Conservation (phyloP, 2,888 invertebrate species). For the Halocaridina rubra region DNA sequence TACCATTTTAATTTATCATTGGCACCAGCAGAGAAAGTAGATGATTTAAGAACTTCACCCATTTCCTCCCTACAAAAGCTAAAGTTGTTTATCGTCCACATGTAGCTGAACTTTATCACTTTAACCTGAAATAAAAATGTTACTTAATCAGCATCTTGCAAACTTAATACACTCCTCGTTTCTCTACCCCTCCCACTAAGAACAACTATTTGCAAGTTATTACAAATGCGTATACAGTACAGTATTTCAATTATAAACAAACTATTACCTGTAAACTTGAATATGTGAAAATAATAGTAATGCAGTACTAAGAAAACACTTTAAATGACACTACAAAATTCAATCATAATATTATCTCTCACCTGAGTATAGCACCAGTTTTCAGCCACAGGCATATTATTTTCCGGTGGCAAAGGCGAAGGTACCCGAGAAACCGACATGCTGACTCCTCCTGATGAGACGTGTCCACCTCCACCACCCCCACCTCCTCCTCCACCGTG, state of each 20-base stretch:
- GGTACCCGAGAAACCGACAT: slow-evolving; percentile 78
- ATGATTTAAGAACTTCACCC: slow-evolving; percentile 99
- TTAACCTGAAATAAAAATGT: slow-evolving; percentile 86
- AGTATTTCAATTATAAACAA: too few species aligned
- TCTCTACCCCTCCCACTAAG: too few species aligned
- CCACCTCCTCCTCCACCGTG: slow-evolving; percentile 34
- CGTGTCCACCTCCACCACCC: slow-evolving; percentile 43
- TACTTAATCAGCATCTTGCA: too few species aligned
- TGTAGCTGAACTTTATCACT: slow-evolving; percentile 99
- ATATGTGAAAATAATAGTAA: too few species aligned
- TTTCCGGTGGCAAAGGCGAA: slow-evolving; percentile 88
- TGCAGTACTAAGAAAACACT: too few species aligned
- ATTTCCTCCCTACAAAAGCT: slow-evolving; percentile 99
- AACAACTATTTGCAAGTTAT: too few species aligned
- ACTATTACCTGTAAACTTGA: too few species aligned
- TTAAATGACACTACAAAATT: too few species aligned
- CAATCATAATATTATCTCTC: too few species aligned
- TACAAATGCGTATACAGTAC: too few species aligned
- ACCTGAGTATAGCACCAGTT: slow-evolving; percentile 99
- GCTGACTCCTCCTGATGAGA: slow-evolving; percentile 42
- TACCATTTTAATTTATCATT: slow-evolving; percentile 99
- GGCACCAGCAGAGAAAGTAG: slow-evolving; percentile 98
- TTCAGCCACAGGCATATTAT: slow-evolving; percentile 93
- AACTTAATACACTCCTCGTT: too few species aligned
- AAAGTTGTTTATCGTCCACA: slow-evolving; percentile 99